Percentiles rank a stretch among this genome's conserved stretches.
phyloP scores from a whole-genome alignment of 2,797 vertebrate species.

The Chrosomus eos region DNA sequence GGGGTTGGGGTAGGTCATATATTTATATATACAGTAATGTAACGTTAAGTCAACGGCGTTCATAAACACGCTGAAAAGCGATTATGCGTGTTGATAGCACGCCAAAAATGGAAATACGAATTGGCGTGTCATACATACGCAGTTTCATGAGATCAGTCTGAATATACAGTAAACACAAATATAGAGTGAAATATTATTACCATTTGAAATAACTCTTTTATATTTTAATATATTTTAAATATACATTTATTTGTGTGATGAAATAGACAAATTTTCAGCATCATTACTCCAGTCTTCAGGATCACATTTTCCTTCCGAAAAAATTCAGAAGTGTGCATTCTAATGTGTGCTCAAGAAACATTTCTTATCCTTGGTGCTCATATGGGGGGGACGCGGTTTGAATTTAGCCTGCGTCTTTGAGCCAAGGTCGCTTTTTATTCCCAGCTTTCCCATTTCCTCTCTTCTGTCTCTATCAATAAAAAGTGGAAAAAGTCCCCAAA shows the following conservation, averaged over 20 bases:
- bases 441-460: neutral
- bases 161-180: neutral
- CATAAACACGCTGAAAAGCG: too few relatives aligned
- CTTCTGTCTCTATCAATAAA: neutral
- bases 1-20: too few relatives aligned
- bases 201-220: neutral
- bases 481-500: constrained; percentile 5
- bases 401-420: neutral
- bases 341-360: neutral
- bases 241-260: neutral
- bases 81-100: too few relatives aligned
- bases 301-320: neutral
- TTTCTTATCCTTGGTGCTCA: neutral
- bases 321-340: too few relatives aligned
- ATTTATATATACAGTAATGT: too few relatives aligned
- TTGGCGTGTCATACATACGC: too few relatives aligned
- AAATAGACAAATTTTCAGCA: neutral
- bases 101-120: too few relatives aligned
- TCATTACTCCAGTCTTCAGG: neutral
- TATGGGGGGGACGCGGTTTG: neutral
- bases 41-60: too few relatives aligned
- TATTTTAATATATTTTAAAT: too few relatives aligned
- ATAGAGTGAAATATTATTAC: neutral
- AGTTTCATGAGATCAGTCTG: too few relatives aligned
- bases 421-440: neutral